A percentile compares a stretch with the other conserved stretches of the same genome.
Conservation (phyloP, 2,888 invertebrate genomes). For the Autographa pulchrina region DNA sequence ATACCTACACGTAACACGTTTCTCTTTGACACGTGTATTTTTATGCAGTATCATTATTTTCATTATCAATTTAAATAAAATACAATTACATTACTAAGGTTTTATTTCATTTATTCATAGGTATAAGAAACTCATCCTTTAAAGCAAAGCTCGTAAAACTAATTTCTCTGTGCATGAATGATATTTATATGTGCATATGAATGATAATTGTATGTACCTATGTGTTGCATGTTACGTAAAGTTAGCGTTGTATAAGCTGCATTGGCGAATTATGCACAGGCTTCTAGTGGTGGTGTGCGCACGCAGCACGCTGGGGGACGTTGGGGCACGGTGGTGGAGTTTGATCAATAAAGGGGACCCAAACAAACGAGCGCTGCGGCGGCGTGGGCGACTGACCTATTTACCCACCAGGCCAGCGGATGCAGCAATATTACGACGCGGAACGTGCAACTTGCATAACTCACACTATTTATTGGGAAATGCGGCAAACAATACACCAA, state of each 20-base stretch:
- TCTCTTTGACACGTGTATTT: background rate
- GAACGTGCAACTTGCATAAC: conserved; percentile 55
- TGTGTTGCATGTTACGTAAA: conserved; percentile 36
- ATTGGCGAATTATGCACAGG: conserved; percentile 60
- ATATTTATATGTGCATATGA: background rate
- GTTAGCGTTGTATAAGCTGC: conserved; percentile 58
- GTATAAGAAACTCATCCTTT: too few relatives aligned
- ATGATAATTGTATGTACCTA: background rate
- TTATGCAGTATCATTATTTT: background rate
- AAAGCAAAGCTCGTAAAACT: too few relatives aligned
- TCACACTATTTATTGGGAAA: conserved; percentile 26
- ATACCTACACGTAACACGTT: background rate
- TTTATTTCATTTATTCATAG: too few relatives aligned
- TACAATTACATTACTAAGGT: background rate
- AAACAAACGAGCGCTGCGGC: conserved; percentile 83
- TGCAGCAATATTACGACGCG: conserved; percentile 61
- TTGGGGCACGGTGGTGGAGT: conserved; percentile 38
- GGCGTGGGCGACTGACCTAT: conserved; percentile 85
- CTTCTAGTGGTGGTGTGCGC: conserved; percentile 70
- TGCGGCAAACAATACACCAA: conserved; percentile 26
- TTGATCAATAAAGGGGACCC: conserved; percentile 86
- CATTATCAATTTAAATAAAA: background rate
- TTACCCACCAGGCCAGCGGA: conserved; percentile 68
- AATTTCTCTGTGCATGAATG: background rate
- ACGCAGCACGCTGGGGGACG: conserved; percentile 71